Conservation (phyloP, 2,888 invertebrate genomes). For the Phortica magna region DNA sequence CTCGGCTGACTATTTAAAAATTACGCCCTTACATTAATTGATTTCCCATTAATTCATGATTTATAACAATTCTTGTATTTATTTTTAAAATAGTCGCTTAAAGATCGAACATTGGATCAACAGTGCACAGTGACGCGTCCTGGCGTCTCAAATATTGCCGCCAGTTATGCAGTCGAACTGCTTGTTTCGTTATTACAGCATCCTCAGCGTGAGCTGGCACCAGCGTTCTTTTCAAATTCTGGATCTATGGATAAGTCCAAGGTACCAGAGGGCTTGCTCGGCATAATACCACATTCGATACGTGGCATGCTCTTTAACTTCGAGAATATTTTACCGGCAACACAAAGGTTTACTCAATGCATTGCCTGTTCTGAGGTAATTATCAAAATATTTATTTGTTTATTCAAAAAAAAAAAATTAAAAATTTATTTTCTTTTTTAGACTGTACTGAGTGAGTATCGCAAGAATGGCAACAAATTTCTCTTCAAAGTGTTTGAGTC, state of each 20-base stretch:
- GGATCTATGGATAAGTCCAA: conserved; percentile 53
- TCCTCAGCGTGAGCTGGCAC: conserved; percentile 83
- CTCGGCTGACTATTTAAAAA: too few species aligned
- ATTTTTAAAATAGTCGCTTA: conserved; percentile 84
- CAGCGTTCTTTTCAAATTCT: conserved; percentile 80
- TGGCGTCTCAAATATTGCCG: conserved; percentile 93
- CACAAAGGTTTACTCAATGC: conserved; percentile 91
- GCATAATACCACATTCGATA: conserved; percentile 94
- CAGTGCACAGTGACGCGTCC: conserved; percentile 99
- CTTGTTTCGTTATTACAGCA: conserved; percentile 92
- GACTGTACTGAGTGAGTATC: conserved; percentile 79
- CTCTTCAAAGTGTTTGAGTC: conserved; percentile 88
- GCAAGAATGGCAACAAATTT: conserved; percentile 83
- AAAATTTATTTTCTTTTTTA: conserved; percentile 44
- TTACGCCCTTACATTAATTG: too few species aligned
- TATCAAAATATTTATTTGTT: neutral
- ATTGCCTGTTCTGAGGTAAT: conserved; percentile 90
- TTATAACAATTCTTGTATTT: neutral
- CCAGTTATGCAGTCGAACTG: conserved; percentile 94
- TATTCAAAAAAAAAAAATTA: neutral
- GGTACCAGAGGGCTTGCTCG: conserved; percentile 83
- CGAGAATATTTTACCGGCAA: conserved; percentile 90
- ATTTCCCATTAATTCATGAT: too few species aligned
- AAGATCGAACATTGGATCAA: conserved; percentile 96
- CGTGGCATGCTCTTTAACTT: conserved; percentile 93